Evolutionary conservation across 1,140 invertebrate genomes (phyloP), one percentile per base, ranked within the genome.

Genomic region (Brachionus calyciflorus): DNA sequence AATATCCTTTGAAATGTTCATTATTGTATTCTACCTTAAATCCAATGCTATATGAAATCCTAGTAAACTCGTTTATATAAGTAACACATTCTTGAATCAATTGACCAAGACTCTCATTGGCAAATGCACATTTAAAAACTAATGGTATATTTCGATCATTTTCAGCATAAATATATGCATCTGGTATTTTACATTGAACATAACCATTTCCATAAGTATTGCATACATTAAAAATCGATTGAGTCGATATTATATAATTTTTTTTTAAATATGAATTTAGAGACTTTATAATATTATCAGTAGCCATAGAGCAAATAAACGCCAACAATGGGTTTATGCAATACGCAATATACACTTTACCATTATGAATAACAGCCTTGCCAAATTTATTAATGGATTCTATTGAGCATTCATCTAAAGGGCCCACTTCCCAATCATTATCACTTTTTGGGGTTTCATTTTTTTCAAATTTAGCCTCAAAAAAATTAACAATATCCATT

Each of bases 401-500:
- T 28, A 28, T 55, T 55, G 53, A 55, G 33, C 28, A 55, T 14
- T 55, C 53, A n/a, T 55, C 24, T 28, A 55, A n/a, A 1, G 33
- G 17, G 17, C 53, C 53, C 28, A 55, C 53, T n/a, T 28, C 24
- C 53, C 53, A 55, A 17, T 55, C 33, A 3, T 55, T 28, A 55
- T 55, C 33, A n/a, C 53, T 55, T 55, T 55, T 55, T 55, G 53
- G 53, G 2, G 33, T 28, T 55, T 55, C 53, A 28, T 55, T 28
- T 7, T 55, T 24, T 55, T 55, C 53, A 55, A 55, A 55, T 55
- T 55, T 55, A 2, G 53, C n/a, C 17, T 55, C 53, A 28, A 55
- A 55, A 28, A 28, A 55, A n/a, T 55, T 55, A 28, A 7, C 26
- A 28, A 55, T 55, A 55, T 55, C 53, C 53, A 55, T 55, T 55